A percentile compares a stretch with the other conserved stretches of the same genome.
Conservation (phyloP, 2,797 vertebrate species). For the Enteromius paludinosus region DNA sequence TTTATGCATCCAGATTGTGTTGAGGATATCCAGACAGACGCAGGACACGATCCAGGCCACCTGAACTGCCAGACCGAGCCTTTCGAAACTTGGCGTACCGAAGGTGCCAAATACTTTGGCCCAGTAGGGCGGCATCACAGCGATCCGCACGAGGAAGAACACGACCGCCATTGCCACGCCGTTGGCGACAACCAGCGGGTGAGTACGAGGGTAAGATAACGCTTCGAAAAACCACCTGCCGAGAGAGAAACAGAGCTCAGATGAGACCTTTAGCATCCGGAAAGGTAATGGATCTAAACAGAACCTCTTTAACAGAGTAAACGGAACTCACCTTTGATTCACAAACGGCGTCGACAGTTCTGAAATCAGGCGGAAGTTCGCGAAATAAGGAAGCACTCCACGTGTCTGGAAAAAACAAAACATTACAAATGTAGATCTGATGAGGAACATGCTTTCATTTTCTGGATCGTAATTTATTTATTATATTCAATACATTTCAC, state of each 20-base stretch:
- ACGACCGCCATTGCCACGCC: constrained; percentile 78
- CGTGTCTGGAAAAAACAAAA: constrained; percentile 71
- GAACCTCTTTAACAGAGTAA: not conserved
- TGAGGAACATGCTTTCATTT: not conserved
- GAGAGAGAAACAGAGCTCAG: constrained; percentile 20
- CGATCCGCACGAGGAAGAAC: constrained; percentile 83
- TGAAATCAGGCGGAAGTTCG: constrained; percentile 87
- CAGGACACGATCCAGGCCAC: constrained; percentile 86
- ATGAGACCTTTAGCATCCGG: not conserved
- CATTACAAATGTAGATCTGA: not conserved
- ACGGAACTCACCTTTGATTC: constrained; percentile 78
- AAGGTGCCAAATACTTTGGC: constrained; percentile 80
- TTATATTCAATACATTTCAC: not conserved
- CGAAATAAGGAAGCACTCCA: constrained; percentile 82
- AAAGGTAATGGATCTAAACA: not conserved
- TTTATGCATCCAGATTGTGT: constrained; percentile 83
- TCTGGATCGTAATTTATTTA: not conserved
- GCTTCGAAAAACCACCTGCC: constrained; percentile 83
- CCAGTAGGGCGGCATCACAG: constrained; percentile 85
- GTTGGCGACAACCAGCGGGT: constrained; percentile 77
- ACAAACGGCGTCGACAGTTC: constrained; percentile 86
- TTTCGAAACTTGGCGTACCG: constrained; percentile 78
- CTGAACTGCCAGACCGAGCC: constrained; percentile 80
- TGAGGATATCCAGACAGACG: constrained; percentile 80
- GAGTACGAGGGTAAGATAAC: constrained; percentile 76